Evolutionary conservation across 2,113 vertebrate species (phyloP).

Genomic region (Sphaerodactylus townsendi): DNA sequence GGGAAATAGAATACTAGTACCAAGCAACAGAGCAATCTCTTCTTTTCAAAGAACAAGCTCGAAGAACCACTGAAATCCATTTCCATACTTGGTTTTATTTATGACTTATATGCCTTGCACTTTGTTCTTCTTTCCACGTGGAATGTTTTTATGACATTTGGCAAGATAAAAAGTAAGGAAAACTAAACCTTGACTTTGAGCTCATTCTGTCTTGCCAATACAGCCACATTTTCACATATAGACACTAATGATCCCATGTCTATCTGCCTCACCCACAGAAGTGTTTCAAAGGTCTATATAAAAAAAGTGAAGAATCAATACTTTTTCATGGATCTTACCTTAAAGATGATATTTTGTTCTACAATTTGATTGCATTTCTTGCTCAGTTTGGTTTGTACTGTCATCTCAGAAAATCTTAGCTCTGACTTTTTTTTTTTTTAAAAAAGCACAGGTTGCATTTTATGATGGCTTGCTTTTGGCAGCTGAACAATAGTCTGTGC

Average conservation of each 20-base stretch:
- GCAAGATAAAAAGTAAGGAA: not conserved
- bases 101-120: not conserved
- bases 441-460: not conserved
- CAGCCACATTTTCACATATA: not conserved
- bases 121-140: not conserved
- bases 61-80: not conserved
- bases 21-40: not conserved
- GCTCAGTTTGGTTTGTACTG: not conserved
- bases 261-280: not conserved
- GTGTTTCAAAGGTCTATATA: not conserved
- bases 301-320: not conserved
- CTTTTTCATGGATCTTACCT: not conserved
- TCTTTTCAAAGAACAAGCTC: slow-evolving; percentile 6
- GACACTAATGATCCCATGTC: not conserved
- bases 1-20: slow-evolving; percentile 25
- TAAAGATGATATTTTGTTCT: slow-evolving; percentile 1
- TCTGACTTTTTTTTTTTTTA: no score
- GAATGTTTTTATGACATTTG: not conserved
- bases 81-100: slow-evolving; percentile 13
- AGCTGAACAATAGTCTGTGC: not conserved
- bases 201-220: not conserved
- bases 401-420: not conserved
- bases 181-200: not conserved
- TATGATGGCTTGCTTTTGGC: not conserved
- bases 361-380: not conserved